Base-by-base conservation (phyloP, 2,888 invertebrate species). In the Zele albiditarsus region DNA sequence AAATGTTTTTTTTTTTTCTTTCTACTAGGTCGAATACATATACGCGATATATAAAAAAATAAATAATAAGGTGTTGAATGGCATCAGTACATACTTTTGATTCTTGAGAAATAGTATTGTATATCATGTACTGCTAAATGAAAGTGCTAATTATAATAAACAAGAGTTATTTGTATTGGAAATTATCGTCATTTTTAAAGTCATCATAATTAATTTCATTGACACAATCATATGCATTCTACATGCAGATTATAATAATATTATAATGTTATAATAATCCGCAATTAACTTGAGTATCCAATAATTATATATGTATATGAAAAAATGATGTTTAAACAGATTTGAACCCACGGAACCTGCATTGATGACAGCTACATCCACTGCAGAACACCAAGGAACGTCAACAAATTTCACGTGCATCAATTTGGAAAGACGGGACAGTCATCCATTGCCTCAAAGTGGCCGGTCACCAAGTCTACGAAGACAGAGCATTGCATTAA, bases 401-500 rank as follows among this genome's bases (percentile, higher is more conserved):
- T 73, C 80, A 57, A 69, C 80, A 57, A 82, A 81, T 79, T 75
- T 82, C 46, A 79, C 82, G 25, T 77, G 77, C 77, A 83, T 83
- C 79, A 85, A 87, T 78, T 71, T 81, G 42, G 85, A 85, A 66
- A 80, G 82, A 68, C 80, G 82, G 78, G 83, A 85, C 72, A 84
- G 80, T 76, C 74, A 75, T 71, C 77, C 81, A 69, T 77, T 81
- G 68, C 72, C 79, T 58, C 80, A 82, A 33, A 67, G 69, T 73
- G 82, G 81, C 49, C 82, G 83, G 80, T 81, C 82, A 46, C 81
- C 84, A 72, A 84, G 85, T 74, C 80, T 85, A 12, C 80, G 86
- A 62, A 82, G 86, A 77, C 87, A 86, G 77, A 88, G 86, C 77
- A 84, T 86, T 75, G 83, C 86, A 46, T 81, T 87, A 58, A 88